Evolutionary conservation across 2,797 vertebrate species (phyloP).

Genomic region (Sus cebifrons): DNA sequence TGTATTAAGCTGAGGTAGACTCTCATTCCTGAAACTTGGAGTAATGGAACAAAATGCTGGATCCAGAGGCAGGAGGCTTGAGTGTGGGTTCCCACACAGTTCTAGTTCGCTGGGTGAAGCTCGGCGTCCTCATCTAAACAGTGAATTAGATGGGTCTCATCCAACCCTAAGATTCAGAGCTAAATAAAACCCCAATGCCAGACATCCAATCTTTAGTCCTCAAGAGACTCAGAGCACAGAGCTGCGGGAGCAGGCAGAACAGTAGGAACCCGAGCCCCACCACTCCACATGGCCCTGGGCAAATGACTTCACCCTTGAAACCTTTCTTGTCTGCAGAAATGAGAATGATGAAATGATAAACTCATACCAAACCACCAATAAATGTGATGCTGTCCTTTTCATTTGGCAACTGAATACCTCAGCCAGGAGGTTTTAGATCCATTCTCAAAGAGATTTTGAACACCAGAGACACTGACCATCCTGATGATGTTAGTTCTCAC

Average conservation of each 20-base stretch:
- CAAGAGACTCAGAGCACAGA: not conserved
- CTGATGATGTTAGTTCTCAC: constrained; percentile 28
- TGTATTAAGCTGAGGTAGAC: constrained; percentile 67
- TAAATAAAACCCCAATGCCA: constrained; percentile 44
- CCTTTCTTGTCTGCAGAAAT: not conserved
- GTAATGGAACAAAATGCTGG: constrained; percentile 67
- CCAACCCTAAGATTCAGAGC: not conserved
- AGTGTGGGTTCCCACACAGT: constrained; percentile 29
- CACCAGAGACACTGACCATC: not conserved
- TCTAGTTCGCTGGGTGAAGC: constrained; percentile 4
- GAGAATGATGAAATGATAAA: constrained; percentile 26
- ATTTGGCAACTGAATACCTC: not conserved
- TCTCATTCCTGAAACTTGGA: constrained; percentile 66
- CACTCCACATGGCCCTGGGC: not conserved
- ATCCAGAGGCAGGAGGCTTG: constrained; percentile 38
- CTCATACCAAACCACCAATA: not conserved
- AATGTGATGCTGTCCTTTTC: constrained; percentile 5
- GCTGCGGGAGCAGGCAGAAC: not conserved
- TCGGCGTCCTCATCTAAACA: not conserved
- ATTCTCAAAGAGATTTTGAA: constrained; percentile 6
- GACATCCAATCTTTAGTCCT: not conserved
- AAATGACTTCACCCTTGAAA: constrained; percentile 28
- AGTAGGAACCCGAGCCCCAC: not conserved
- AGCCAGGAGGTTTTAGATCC: not conserved
- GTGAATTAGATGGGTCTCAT: constrained; percentile 6